Evolutionary conservation across 2,797 vertebrate species (phyloP).

Genomic region (Leptatherina wallacei): DNA sequence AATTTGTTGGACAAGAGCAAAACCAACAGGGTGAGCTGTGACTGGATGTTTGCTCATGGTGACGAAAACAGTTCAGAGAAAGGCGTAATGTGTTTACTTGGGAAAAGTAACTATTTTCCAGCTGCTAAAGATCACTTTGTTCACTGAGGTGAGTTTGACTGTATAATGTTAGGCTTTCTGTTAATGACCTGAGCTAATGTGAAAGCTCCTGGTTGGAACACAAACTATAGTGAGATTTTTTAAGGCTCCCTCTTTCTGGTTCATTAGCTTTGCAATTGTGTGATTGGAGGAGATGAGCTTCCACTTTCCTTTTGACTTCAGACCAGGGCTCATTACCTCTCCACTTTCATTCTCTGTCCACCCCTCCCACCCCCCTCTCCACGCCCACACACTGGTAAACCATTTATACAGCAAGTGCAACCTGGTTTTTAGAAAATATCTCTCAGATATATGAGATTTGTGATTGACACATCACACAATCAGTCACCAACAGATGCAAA

Average conservation of each 20-base stretch:
- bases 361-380: constrained; percentile 23
- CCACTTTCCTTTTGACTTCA: constrained; percentile 71
- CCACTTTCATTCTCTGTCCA: constrained; percentile 42
- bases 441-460: constrained; percentile 36
- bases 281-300: constrained; percentile 77
- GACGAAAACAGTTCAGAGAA: constrained; percentile 49
- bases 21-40: constrained; percentile 22
- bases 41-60: constrained; percentile 39
- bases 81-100: constrained; percentile 60
- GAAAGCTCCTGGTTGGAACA: constrained; percentile 41
- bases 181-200: constrained; percentile 67
- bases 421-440: constrained; percentile 25
- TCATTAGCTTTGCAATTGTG: constrained; percentile 73
- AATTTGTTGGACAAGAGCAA: constrained; percentile 31
- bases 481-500: constrained; percentile 41
- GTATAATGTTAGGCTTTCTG: constrained; percentile 67
- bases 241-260: constrained; percentile 56
- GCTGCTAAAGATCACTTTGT: constrained; percentile 54
- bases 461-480: constrained; percentile 36
- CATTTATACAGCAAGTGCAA: constrained; percentile 21
- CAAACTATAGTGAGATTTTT: constrained; percentile 47
- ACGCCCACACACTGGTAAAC: background rate
- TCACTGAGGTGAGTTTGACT: constrained; percentile 59
- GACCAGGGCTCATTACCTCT: constrained; percentile 71
- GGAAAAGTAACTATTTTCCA: constrained; percentile 50